Base-by-base conservation (phyloP, 1,140 invertebrate species). In the Sinella curviseta region DNA sequence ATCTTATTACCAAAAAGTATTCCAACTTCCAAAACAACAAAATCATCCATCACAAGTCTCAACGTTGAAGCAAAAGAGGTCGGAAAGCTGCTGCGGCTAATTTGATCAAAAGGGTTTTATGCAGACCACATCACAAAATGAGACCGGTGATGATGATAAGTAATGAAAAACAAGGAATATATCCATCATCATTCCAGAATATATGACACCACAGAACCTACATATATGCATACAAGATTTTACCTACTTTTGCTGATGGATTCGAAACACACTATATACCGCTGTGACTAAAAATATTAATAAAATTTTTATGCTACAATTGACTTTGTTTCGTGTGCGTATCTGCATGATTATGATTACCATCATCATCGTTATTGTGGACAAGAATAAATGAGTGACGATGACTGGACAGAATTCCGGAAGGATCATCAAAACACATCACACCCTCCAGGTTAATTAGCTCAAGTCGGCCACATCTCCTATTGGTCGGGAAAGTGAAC, bases 401-500 rank as follows among this genome's bases (percentile, higher is more conserved):
- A 79, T 79, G 78, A 79, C 57, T 79, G 78, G 78, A 70, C 74
- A 79, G 17, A 76, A n/a, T 70, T 31, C n/a, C 33, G 36, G 26
- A 75, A 39, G 36, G 33, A 36, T 39, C 35, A 16, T 54, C 14
- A 65, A 48, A 60, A 35, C 70, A 76, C 78, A 79, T 79, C 78
- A 79, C 78, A 76, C 78, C 78, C 78, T 76, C 74, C 65, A 35
- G 74, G 78, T 79, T 79, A 79, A 79, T 79, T 79, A 79, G 78
- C 78, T 36, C 54, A 31, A n/a, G 31, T 70, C 26, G 26, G 12
- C 28, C 65, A 70, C 65, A 30, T 30, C 65, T 70, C 65, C 65
- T 12, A 70, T 70, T 70, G 65, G 65, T n/a, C n/a, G 28, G 65
- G 30, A 70, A 70, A 31, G 28, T 70, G 31, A 70, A 70, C 65